Percentiles rank a stretch among this genome's conserved stretches.
These are phyloP conservation scores for Lepus americanus DNA, from an alignment of 2,113 vertebrate species.

Conservation along the genomic window DNA sequence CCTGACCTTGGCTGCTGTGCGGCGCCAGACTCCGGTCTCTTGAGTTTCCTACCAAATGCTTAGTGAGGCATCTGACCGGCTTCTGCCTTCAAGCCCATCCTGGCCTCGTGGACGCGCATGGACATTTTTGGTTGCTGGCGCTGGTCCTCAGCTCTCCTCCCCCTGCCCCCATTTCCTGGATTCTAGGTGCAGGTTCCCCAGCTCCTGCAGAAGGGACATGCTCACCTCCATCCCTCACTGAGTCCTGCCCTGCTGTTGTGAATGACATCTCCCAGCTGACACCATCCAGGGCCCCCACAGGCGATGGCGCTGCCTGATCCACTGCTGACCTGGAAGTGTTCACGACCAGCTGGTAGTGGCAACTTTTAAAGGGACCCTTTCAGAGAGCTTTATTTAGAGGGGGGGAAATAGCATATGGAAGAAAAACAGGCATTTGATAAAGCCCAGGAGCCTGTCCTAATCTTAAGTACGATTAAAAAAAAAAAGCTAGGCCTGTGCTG, in stretches of 20 bases:
- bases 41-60: background rate
- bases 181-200: background rate
- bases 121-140: constrained; percentile 4
- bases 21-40: background rate
- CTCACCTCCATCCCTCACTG: constrained; percentile 27
- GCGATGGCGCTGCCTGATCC: background rate
- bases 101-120: background rate
- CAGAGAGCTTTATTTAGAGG: background rate
- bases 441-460: background rate
- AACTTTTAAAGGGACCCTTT: background rate
- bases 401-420: background rate
- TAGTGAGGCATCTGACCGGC: background rate
- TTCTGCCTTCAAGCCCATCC: background rate
- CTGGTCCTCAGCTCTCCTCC: background rate
- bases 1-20: background rate
- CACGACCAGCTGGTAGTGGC: background rate
- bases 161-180: background rate
- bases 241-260: background rate
- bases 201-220: background rate
- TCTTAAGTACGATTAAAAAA: background rate
- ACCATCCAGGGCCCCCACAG: background rate
- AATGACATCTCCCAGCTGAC: background rate
- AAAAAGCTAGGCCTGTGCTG: background rate
- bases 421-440: constrained; percentile 7
- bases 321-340: background rate